Evolutionary conservation across 2,797 vertebrate species (phyloP), one percentile per base, ranked within the genome.

Genomic region (Threskiornis aethiopicus): DNA sequence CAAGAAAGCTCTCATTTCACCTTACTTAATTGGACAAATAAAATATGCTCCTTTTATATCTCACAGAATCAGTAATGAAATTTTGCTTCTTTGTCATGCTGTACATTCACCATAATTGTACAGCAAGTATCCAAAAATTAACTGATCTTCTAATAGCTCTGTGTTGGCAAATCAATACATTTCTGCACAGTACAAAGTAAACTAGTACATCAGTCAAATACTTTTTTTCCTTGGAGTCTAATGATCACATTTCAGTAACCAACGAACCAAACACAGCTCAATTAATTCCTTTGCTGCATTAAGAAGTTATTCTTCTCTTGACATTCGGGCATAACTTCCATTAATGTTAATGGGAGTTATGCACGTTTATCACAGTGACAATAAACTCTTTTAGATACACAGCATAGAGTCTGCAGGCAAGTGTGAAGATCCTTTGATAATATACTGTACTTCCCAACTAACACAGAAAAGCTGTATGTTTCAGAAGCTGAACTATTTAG

Each of bases 181-280:
- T 86, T 75, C 70, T 83, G 37, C 51, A 73, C 11, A 84, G 47
- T 18, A 80, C 57, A 83, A 66, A 80, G 39, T 52, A 72, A 87
- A 93, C 58, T 44, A 82, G 57, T 78, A 78, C 33, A 73, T 81
- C 44, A 73, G 41, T 37, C n/a, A 61, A 81, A 44, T 14, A 52
- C 11, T 49, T 80, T 87, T 90, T 73, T n/a, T 5, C 22, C 78
- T 87, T 82, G 59, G 31, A 87, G 22, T 55, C 71, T 84, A 94
- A 86, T 57, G 69, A 94, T 79, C 67, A 66, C 85, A 87, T 91
- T 95, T 89, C 67, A 78, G 79, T 57, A 90, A 90, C 58, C 83
- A 96, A 78, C 0, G 11, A 95, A 86, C 82, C 90, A 93, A 89
- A 75, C 28, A 65, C 39, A 90, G 37, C 44, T 78, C 85, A 93